A percentile compares a stretch with the other conserved stretches of the same genome.
phyloP scores from a whole-genome alignment of 2,888 invertebrate species.

The Seira musarum region DNA sequence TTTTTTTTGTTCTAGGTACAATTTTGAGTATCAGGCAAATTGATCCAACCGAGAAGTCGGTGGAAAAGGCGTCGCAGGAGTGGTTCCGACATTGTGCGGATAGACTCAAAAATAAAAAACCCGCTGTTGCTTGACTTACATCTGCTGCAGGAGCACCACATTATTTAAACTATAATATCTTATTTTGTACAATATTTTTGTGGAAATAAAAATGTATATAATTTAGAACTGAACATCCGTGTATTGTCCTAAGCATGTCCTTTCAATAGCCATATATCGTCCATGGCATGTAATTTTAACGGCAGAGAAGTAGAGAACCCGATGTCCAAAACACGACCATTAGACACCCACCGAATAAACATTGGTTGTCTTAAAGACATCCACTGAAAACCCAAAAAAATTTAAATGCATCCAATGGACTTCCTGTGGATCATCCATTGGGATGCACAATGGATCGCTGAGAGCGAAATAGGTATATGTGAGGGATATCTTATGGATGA shows the following conservation, averaged over 20 bases:
- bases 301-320: no score
- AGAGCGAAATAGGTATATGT: background rate
- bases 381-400: no score
- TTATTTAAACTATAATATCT: background rate
- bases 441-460: background rate
- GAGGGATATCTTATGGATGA: background rate
- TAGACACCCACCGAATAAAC: no score
- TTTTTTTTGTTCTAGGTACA: background rate
- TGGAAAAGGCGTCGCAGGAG: background rate
- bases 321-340: no score
- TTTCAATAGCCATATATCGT: no score
- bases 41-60: background rate
- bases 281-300: no score
- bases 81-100: constrained; percentile 9
- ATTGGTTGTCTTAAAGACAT: no score
- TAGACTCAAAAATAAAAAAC: background rate
- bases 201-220: no score
- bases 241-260: no score
- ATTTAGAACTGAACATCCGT: no score
- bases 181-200: background rate
- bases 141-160: no score
- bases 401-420: no score
- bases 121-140: background rate
- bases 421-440: background rate
- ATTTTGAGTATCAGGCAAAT: background rate